Percentiles rank a stretch among this genome's conserved stretches.
Conservation (phyloP, 2,113 vertebrate genomes). For the Paradisaea rubra region DNA sequence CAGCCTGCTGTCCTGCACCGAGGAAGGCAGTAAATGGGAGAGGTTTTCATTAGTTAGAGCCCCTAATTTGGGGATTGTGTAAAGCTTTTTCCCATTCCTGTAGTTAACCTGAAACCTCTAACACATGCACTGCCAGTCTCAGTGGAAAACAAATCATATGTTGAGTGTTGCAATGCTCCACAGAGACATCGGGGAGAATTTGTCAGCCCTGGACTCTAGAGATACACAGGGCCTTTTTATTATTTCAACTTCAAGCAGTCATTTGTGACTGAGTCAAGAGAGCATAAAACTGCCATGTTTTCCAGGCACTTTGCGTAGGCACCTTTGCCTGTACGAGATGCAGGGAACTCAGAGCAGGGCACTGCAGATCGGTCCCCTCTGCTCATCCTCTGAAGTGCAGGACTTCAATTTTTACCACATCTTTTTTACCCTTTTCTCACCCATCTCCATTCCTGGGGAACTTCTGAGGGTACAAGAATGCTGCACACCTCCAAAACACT, state of each 20-base stretch:
- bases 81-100: background rate
- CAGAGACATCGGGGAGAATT: background rate
- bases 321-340: fast-evolving
- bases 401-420: background rate
- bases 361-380: fast-evolving
- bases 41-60: background rate
- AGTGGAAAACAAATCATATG: background rate
- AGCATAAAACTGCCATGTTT: background rate
- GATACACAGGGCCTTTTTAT: background rate
- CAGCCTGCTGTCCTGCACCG: background rate
- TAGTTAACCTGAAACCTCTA: background rate
- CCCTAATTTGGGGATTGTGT: background rate
- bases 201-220: background rate
- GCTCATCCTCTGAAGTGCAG: background rate
- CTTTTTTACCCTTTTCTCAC: background rate
- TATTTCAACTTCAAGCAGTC: background rate
- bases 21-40: background rate
- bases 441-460: background rate
- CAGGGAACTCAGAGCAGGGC: background rate
- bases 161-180: background rate
- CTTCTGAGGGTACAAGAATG: background rate
- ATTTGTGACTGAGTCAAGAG: background rate
- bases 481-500: background rate
- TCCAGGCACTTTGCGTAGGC: fast-evolving
- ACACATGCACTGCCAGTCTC: background rate